Conservation (phyloP, 2,888 invertebrate genomes). For the Galerucella pusilla region DNA sequence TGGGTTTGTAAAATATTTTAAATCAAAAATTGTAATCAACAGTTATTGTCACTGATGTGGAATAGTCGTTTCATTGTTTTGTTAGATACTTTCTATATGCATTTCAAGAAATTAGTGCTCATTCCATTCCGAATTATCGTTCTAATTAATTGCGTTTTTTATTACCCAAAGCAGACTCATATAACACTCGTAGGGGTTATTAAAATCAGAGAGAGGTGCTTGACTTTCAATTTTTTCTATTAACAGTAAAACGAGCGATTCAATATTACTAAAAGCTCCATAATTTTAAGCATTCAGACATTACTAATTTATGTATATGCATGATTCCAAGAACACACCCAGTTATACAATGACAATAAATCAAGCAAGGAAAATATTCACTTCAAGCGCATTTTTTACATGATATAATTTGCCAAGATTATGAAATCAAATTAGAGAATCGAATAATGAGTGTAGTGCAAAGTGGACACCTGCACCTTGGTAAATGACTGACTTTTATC, state of each 20-base stretch:
- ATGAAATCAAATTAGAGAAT: conserved; percentile 41
- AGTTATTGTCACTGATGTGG: not conserved
- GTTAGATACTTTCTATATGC: not conserved
- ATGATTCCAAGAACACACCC: conserved; percentile 31
- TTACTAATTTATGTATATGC: conserved; percentile 31
- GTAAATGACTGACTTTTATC: conserved; percentile 38
- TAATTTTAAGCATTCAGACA: conserved; percentile 33
- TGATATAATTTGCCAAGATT: conserved; percentile 37
- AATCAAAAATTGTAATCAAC: not conserved
- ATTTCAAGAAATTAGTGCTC: not conserved
- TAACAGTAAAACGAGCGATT: conserved; percentile 28
- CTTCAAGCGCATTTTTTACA: conserved; percentile 28
- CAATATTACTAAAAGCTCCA: conserved; percentile 36
- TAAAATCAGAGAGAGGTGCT: conserved; percentile 31
- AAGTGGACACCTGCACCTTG: conserved; percentile 42
- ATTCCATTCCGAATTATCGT: not conserved
- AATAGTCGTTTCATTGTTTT: not conserved
- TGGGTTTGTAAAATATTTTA: not conserved
- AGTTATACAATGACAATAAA: conserved; percentile 30
- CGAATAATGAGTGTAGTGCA: conserved; percentile 34
- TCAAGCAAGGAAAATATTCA: conserved; percentile 22
- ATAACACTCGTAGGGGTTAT: conserved; percentile 14
- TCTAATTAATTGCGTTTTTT: conserved; percentile 29
- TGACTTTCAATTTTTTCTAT: conserved; percentile 32
- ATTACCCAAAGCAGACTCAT: conserved; percentile 14